Evolutionary conservation across 2,888 invertebrate species (phyloP).

Genomic region (Rhagium mordax): DNA sequence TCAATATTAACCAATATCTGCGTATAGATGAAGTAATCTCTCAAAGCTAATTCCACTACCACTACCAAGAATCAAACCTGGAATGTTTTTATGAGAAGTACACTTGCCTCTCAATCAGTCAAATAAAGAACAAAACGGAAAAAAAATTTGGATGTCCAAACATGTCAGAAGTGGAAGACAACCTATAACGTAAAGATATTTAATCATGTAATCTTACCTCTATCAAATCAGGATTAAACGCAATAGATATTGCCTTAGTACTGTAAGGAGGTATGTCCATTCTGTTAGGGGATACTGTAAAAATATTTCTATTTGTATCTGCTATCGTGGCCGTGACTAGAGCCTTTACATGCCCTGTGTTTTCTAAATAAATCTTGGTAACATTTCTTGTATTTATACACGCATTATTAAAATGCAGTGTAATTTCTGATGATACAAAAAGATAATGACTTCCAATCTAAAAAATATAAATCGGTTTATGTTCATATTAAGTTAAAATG

Average conservation of each 20-base stretch:
- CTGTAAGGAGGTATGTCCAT: slow-evolving; percentile 66
- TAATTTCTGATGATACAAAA: slow-evolving; percentile 64
- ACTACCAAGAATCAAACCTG: no score
- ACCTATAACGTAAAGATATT: no score
- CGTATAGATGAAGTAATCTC: no score
- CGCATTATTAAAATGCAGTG: slow-evolving; percentile 67
- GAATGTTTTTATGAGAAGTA: no score
- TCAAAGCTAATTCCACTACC: no score
- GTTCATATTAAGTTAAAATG: no score
- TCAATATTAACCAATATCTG: no score
- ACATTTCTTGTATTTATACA: slow-evolving; percentile 63
- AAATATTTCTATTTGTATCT: slow-evolving; percentile 56
- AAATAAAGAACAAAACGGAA: no score
- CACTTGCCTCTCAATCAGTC: no score
- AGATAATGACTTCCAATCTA: slow-evolving; percentile 65
- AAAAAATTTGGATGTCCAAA: no score
- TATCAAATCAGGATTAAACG: slow-evolving; percentile 68
- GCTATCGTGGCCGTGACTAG: slow-evolving; percentile 54
- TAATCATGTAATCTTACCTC: slow-evolving; percentile 65
- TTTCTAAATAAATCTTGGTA: slow-evolving; percentile 66
- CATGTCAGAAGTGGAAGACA: no score
- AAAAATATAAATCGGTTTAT: slow-evolving; percentile 38
- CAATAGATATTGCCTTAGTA: slow-evolving; percentile 62
- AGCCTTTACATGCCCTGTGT: slow-evolving; percentile 66
- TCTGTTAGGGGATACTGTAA: slow-evolving; percentile 62